Evolutionary conservation across 1,140 invertebrate species (phyloP).

Genomic region (Caenorhabditis remanei): DNA sequence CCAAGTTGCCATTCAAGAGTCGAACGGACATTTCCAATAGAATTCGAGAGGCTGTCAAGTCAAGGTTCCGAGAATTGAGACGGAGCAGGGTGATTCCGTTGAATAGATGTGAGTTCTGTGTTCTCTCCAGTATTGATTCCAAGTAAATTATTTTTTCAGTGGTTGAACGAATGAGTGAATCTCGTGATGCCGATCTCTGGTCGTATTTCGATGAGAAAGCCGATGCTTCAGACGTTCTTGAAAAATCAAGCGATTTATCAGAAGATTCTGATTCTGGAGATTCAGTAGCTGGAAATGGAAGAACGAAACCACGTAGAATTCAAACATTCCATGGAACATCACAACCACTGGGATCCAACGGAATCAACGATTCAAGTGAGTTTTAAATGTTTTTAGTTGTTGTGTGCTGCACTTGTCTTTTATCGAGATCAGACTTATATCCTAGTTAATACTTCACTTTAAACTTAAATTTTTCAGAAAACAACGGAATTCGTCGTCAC

Average conservation of each 20-base stretch:
- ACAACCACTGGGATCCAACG: constrained; percentile 29
- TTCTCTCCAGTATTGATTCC: not conserved
- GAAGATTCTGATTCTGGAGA: constrained; percentile 55
- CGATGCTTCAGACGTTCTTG: constrained; percentile 23
- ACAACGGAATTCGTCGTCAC: constrained; percentile 43
- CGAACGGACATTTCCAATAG: constrained; percentile 34
- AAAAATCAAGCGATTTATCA: constrained; percentile 32
- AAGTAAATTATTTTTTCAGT: constrained; percentile 2
- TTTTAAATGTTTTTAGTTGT: not conserved
- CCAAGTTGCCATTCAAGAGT: constrained; percentile 27
- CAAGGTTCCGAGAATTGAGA: constrained; percentile 30
- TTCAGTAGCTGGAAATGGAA: not conserved
- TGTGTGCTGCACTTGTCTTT: no score
- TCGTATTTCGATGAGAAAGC: constrained; percentile 48
- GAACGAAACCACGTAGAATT: constrained; percentile 41
- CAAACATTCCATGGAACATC: constrained; percentile 60
- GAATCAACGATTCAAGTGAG: constrained; percentile 12
- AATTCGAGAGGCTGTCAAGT: constrained; percentile 22
- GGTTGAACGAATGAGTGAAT: constrained; percentile 41
- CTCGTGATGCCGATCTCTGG: constrained; percentile 50
- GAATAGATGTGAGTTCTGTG: constrained; percentile 23
- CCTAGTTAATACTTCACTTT: no score
- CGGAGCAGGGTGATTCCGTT: constrained; percentile 19
- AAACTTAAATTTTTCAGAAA: not conserved
- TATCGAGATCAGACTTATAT: not conserved